phyloP scores from a whole-genome alignment of 2,113 vertebrate species.

The Aviceda subcristata region DNA sequence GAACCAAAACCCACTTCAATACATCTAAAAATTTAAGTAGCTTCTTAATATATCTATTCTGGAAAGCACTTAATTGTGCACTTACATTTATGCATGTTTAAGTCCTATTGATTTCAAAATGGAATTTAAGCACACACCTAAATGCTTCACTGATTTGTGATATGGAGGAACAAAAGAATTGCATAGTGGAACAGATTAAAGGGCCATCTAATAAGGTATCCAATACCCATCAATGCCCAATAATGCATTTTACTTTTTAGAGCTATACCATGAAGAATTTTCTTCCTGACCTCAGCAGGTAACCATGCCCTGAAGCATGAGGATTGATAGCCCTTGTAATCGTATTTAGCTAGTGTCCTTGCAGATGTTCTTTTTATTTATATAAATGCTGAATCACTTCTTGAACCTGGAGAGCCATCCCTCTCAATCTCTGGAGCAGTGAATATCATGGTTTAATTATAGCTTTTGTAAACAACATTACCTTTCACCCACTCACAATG shows the following conservation, averaged over 20 bases:
- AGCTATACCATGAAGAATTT: constrained; percentile 6
- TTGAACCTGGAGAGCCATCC: neutral
- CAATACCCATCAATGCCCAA: constrained; percentile 17
- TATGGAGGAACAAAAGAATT: neutral
- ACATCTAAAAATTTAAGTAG: neutral
- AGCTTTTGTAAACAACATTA: constrained; percentile 1
- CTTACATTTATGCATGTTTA: neutral
- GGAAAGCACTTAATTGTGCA: neutral
- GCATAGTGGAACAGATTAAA: constrained; percentile 10
- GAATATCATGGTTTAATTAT: constrained; percentile 34
- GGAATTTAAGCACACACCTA: neutral
- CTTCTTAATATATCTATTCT: neutral
- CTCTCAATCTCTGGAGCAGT: neutral
- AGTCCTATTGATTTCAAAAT: constrained; percentile 43
- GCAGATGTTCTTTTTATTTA: constrained; percentile 56
- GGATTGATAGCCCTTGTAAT: constrained; percentile 50
- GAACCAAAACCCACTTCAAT: neutral
- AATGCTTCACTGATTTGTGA: neutral
- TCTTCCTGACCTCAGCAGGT: constrained; percentile 50
- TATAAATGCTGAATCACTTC: constrained; percentile 37
- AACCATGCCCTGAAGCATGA: constrained; percentile 9
- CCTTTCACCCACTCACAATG: neutral
- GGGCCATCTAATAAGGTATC: neutral
- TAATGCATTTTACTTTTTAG: constrained; percentile 22
- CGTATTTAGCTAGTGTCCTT: constrained; percentile 45